Conservation (phyloP, 2,797 vertebrate genomes). For the Enteromius trimaculatus region DNA sequence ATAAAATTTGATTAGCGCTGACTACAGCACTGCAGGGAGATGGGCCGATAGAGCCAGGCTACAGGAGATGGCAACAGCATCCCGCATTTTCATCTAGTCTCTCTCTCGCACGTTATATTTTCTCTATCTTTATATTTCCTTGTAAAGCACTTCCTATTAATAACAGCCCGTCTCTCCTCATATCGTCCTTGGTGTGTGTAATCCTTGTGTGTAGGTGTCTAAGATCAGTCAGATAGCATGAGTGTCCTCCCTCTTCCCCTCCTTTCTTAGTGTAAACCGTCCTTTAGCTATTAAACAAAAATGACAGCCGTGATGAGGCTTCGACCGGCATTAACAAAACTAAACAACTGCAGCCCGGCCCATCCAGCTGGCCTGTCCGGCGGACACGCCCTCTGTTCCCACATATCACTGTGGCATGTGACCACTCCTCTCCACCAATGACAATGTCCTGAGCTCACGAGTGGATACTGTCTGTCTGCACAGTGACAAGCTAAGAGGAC, state of each 20-base stretch:
- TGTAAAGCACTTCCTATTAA: conserved; percentile 61
- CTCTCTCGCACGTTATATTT: conserved; percentile 42
- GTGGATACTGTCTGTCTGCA: conserved; percentile 60
- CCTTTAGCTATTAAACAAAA: conserved; percentile 66
- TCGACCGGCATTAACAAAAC: conserved; percentile 61
- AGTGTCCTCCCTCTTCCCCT: neutral
- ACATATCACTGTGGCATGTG: conserved; percentile 77
- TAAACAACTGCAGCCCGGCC: conserved; percentile 51
- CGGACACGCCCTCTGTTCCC: conserved; percentile 58
- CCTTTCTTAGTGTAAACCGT: conserved; percentile 44
- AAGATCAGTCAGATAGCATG: conserved; percentile 53
- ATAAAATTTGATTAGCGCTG: conserved; percentile 93
- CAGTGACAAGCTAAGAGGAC: conserved; percentile 60
- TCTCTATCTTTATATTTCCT: conserved; percentile 51
- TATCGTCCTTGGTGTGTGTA: conserved; percentile 33
- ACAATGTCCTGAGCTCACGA: conserved; percentile 53
- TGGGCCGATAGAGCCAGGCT: conserved; percentile 82
- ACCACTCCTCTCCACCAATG: conserved; percentile 70
- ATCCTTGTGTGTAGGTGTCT: conserved; percentile 28
- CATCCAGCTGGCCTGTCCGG: conserved; percentile 39
- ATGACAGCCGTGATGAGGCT: conserved; percentile 64
- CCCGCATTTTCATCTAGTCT: conserved; percentile 63
- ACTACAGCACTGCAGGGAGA: conserved; percentile 88
- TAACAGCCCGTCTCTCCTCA: conserved; percentile 33
- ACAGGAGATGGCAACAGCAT: conserved; percentile 75